These are phyloP conservation scores for Akabosia matsudoensis DNA, from an alignment of 1,140 invertebrate species.

Conservation along the genomic window DNA sequence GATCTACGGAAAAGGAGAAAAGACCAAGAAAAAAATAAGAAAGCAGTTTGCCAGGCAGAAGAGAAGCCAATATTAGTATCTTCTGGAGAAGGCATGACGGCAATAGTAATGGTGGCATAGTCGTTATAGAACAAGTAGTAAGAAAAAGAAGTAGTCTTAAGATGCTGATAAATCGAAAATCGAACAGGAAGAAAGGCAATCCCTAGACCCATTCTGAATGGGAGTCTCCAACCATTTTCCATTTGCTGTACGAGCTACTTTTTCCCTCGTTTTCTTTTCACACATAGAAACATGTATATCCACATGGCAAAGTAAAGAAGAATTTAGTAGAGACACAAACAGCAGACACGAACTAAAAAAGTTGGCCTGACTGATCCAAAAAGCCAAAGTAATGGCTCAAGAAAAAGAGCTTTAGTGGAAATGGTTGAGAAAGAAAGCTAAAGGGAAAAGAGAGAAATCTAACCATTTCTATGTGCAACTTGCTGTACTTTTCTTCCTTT, in stretches of 20 bases:
- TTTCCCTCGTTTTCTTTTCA: conserved; percentile 20
- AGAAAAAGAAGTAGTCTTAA: conserved; percentile 19
- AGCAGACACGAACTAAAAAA: neutral
- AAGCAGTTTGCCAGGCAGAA: neutral
- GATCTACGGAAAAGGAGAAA: neutral
- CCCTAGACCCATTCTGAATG: conserved; percentile 22
- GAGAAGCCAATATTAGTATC: neutral
- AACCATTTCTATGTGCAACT: neutral
- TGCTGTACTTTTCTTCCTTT: neutral
- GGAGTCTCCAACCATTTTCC: conserved; percentile 22
- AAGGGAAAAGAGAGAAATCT: conserved; percentile 9
- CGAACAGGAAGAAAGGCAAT: conserved; percentile 24
- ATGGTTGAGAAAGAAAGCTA: conserved; percentile 16
- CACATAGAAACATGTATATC: neutral
- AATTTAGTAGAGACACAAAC: neutral
- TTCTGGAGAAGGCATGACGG: neutral
- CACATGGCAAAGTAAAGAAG: neutral
- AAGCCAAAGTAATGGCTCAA: conserved; percentile 10
- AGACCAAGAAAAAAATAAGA: neutral
- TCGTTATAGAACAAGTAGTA: conserved; percentile 1
- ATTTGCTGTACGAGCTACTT: conserved; percentile 20
- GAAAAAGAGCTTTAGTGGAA: conserved; percentile 21
- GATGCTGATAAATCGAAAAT: conserved; percentile 22
- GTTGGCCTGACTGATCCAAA: conserved; percentile 18
- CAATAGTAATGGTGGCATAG: conserved; percentile 19